A percentile compares a stretch with the other conserved stretches of the same genome.
Evolutionary conservation across 1,140 invertebrate species (phyloP).

Genomic region (Sitobion miscanthi): DNA sequence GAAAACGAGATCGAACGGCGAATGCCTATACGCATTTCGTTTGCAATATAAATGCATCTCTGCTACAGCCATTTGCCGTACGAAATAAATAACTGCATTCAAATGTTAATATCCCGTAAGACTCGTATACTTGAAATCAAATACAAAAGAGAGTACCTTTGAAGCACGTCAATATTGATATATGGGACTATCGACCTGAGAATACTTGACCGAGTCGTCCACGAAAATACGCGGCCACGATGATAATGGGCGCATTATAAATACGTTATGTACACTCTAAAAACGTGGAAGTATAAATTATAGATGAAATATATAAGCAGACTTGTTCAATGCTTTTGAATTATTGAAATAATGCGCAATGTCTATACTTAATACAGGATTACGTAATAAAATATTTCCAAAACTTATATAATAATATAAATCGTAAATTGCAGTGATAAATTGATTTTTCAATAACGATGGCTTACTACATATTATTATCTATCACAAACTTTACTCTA

Average conservation of each 20-base stretch:
- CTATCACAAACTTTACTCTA: neutral
- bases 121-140: constrained; percentile 2
- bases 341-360: neutral
- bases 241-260: neutral
- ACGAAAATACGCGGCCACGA: neutral
- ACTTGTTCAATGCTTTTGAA: neutral
- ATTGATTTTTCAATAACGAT: neutral
- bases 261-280: constrained; percentile 2
- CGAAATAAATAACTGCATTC: neutral
- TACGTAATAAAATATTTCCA: neutral
- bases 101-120: neutral
- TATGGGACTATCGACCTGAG: neutral
- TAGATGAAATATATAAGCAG: neutral
- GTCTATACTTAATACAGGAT: neutral
- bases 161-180: constrained; percentile 33
- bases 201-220: constrained; percentile 8
- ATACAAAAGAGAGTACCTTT: constrained; percentile 14
- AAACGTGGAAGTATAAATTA: neutral
- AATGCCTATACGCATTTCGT: too few relatives aligned
- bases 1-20: too few relatives aligned
- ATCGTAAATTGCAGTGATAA: neutral
- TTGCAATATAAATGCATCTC: neutral
- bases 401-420: neutral
- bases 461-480: neutral
- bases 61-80: too few relatives aligned